Base-by-base conservation (phyloP, 1,140 invertebrate genomes). In the Zaprionus ghesquierei region DNA sequence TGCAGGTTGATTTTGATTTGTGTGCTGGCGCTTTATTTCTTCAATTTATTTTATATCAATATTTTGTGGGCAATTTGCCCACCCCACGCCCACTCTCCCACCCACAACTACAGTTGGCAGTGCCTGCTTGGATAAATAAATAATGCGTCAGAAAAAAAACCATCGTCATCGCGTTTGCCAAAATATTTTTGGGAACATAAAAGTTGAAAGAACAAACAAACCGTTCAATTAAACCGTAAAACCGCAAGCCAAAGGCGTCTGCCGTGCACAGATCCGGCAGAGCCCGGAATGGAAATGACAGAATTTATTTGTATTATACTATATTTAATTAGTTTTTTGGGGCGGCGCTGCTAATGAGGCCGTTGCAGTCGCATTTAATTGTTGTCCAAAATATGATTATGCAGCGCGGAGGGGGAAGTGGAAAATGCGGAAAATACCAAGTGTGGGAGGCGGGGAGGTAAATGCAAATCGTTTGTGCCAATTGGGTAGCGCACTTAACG, bases 81-180 rank as follows among this genome's bases (percentile, higher is more conserved):
- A 46, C 35, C 6, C 46, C 15, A 15, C 44, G 27, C 13, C 53
- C 23, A 35, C 12, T 20, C 2, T 2, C 44, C 13, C 23, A 15
- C 9, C 1, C 4, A 0, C 49, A 13, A 0, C n/a, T 35, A 12
- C 58, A 44, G 31, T 23, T 61, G 46, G 65, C 33, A 25, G 33
- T 46, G 27, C 63, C 60, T 65, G 38, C 55, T 44, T 54, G 44
- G 75, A 69, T 81, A 75, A 78, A 81, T 81, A 81, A 78, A 81
- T 81, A 59, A 78, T 78, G 69, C 64, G 79, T 77, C 79, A 13
- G 18, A 50, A 59, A 50, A 51, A 51, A 68, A 64, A 15, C 54
- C 20, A 9, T 22, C 20, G 15, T 44, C 20, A 9, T 22, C 20
- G 15, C 0, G 41, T 10, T 44, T 64, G 62, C 73, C 69, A 72